These are phyloP conservation scores for Muntiacus muntjak DNA, from an alignment of 2,113 vertebrate species.

Conservation along the genomic window DNA sequence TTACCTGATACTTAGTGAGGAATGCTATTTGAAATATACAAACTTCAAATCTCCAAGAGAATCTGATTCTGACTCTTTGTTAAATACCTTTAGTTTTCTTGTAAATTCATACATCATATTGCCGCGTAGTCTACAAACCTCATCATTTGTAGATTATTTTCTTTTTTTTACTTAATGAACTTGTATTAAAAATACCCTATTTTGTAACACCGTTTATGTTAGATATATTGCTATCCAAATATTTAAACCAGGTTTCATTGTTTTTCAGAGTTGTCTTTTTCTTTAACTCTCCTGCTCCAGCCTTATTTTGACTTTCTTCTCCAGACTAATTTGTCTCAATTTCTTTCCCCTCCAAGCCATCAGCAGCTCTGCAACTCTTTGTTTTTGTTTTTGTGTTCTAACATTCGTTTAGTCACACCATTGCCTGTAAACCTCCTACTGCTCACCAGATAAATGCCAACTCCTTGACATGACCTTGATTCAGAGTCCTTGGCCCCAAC, in stretches of 20 bases:
- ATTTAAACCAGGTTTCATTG: not conserved
- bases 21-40: not conserved
- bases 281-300: not conserved
- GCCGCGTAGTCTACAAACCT: not conserved
- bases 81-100: conserved; percentile 6
- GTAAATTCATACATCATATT: not conserved
- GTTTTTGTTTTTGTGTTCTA: not conserved
- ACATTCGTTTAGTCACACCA: not conserved
- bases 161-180: not conserved
- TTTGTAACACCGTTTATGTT: not conserved
- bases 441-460: conserved; percentile 23
- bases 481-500: conserved; percentile 27
- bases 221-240: not conserved
- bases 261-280: not conserved
- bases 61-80: not conserved
- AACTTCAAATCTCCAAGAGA: not conserved
- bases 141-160: not conserved
- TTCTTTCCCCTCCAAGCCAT: not conserved
- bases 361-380: not conserved
- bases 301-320: conserved; percentile 16
- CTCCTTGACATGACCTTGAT: conserved; percentile 38
- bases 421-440: not conserved
- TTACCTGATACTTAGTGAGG: not conserved
- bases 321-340: not conserved
- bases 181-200: not conserved